phyloP scores from a whole-genome alignment of 2,113 vertebrate genomes.

The Podarcis cretensis region DNA sequence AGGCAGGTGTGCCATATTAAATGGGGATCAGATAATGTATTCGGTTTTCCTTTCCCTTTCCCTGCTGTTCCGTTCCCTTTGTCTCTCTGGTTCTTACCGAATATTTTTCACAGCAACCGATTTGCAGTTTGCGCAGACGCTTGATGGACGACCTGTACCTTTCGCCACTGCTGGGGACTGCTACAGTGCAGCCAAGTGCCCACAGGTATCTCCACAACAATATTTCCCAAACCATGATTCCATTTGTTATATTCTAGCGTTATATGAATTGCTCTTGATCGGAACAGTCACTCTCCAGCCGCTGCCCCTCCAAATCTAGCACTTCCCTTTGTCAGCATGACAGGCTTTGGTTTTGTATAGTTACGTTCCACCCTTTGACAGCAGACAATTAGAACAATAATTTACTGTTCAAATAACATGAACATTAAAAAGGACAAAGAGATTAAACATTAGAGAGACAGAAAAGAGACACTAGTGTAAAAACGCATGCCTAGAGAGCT shows the following conservation, averaged over 20 bases:
- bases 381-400: background rate
- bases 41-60: slow-evolving; percentile 41
- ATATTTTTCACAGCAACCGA: slow-evolving; percentile 85
- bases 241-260: slow-evolving; percentile 33
- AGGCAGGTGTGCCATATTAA: slow-evolving; percentile 29
- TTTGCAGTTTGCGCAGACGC: slow-evolving; percentile 89
- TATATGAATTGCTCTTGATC: slow-evolving; percentile 52
- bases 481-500: background rate
- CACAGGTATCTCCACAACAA: slow-evolving; percentile 84
- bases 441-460: background rate
- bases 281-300: background rate
- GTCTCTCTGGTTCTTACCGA: slow-evolving; percentile 23
- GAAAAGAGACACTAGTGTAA: background rate
- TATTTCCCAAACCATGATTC: slow-evolving; percentile 17
- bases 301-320: background rate
- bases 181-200: slow-evolving; percentile 92
- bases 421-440: background rate
- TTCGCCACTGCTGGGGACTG: slow-evolving; percentile 97
- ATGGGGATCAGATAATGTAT: slow-evolving; percentile 28
- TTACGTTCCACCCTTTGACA: background rate
- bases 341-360: background rate
- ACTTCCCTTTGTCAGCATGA: background rate
- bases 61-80: slow-evolving; percentile 2
- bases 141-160: slow-evolving; percentile 88
- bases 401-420: background rate